Base-by-base conservation (phyloP, 2,888 invertebrate species). In the Diachrysia chrysitis region DNA sequence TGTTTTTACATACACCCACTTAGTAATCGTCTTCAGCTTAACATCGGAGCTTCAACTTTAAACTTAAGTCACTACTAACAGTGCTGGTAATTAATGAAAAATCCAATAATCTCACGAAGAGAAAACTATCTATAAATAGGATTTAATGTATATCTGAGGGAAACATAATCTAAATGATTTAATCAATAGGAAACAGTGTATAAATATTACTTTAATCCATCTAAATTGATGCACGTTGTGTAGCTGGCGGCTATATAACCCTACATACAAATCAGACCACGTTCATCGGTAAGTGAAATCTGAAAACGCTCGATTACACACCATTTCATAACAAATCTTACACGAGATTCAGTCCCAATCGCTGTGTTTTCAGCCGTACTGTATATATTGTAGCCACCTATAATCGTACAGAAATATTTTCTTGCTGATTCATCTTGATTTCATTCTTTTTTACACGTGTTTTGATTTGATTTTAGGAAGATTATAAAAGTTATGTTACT, bases 271-370 rank as follows among this genome's bases (percentile, higher is more conserved):
- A 29, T 29, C 29, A 3, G n/a, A n/a, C n/a, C 42, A 42, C 42
- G 7, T 42, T n/a, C n/a, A n/a, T 42, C n/a, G 42, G 42, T n/a
- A 42, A n/a, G 42, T 42, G 37, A 37, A 66, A 42, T 23, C 58
- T 25, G 51, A 51, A 58, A 64, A 66, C 46, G 61, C 23, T 32
- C 16, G 51, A 64, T 72, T 65, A 65, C 57, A 69, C 42, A 51
- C 59, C 25, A 57, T 68, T 67, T 23, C 42, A 56, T 46, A 59
- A 54, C 56, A 67, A 66, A 70, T 59, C 19, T 35, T 57, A 29
- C 23, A 48, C 42, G 9, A 57, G 42, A 48, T 69, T 67, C 46
- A 48, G 48, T 51, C 29, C 32, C 14, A 35, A 58, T 53, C 48
- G 32, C 19, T 17, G 25, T 65, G 61, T 64, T 68, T 63, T 53